Percentiles rank a stretch among this genome's conserved stretches.
Evolutionary conservation across 1,140 invertebrate genomes (phyloP).

Genomic region (Listronotus bonariensis): DNA sequence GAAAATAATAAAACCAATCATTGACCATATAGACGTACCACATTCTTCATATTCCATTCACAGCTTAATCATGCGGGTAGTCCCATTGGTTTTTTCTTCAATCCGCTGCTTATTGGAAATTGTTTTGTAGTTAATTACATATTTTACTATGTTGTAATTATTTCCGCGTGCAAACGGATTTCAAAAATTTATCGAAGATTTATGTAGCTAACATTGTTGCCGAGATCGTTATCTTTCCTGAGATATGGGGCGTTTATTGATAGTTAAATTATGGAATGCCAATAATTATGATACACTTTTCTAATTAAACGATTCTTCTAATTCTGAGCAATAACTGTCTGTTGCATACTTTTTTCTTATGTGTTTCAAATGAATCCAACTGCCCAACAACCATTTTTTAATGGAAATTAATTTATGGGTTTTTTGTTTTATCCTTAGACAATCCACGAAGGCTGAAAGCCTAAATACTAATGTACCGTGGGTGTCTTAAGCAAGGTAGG

Average conservation of each 20-base stretch:
- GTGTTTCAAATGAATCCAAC: too few species aligned
- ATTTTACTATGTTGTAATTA: conserved; percentile 35
- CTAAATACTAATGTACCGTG: too few species aligned
- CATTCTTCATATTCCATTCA: not conserved
- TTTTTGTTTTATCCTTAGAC: too few species aligned
- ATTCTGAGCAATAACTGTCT: too few species aligned
- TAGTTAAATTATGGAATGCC: not conserved
- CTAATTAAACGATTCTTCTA: too few species aligned
- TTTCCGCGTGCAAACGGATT: conserved; percentile 29
- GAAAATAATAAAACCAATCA: conserved; percentile 10
- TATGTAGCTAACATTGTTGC: conserved; percentile 21
- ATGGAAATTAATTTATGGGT: too few species aligned
- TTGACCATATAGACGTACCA: not conserved
- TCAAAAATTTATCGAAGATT: conserved; percentile 29
- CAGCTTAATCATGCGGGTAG: conserved; percentile 21
- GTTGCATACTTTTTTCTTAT: too few species aligned
- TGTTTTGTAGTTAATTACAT: conserved; percentile 36
- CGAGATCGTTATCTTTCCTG: conserved; percentile 20
- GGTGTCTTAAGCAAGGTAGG: too few species aligned
- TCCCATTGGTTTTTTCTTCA: conserved; percentile 14
- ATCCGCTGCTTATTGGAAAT: conserved; percentile 24
- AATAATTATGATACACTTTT: too few species aligned
- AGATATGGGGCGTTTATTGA: not conserved
- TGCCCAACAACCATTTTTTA: too few species aligned
- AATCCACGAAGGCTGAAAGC: too few species aligned